Percentiles rank a stretch among this genome's conserved stretches.
phyloP scores from a whole-genome alignment of 2,797 vertebrate genomes.

The Melanogrammus aeglefinus region DNA sequence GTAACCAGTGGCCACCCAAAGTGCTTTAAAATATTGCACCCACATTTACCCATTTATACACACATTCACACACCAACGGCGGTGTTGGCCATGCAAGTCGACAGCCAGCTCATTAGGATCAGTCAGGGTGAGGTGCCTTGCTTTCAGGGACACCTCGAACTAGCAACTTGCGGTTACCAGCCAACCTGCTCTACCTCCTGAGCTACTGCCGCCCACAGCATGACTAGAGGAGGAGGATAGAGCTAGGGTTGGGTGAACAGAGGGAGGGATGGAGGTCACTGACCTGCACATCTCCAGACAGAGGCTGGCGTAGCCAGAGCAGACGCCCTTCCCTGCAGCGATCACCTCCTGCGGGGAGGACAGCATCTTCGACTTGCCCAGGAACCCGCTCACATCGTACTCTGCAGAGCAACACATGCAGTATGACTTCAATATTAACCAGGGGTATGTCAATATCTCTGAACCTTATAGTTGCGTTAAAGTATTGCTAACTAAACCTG shows the following conservation, averaged over 20 bases:
- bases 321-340: conserved; percentile 71
- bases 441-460: not conserved
- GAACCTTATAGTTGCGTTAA: no score
- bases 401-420: conserved; percentile 43
- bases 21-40: no score
- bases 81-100: no score
- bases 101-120: no score
- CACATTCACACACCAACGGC: no score
- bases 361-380: conserved; percentile 73
- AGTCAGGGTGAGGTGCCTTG: no score
- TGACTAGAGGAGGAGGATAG: not conserved
- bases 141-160: no score
- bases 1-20: no score
- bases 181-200: no score
- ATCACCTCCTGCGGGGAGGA: conserved; percentile 74
- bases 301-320: conserved; percentile 76
- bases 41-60: no score
- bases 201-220: no score
- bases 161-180: no score
- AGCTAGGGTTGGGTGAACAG: not conserved
- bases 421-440: not conserved
- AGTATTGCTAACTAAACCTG: not conserved
- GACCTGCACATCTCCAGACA: conserved; percentile 81
- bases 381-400: conserved; percentile 76
- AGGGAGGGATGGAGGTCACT: not conserved